A percentile compares a stretch with the other conserved stretches of the same genome.
These are phyloP conservation scores for Halesus radiatus DNA, from an alignment of 1,140 invertebrate species.

Conservation along the genomic window DNA sequence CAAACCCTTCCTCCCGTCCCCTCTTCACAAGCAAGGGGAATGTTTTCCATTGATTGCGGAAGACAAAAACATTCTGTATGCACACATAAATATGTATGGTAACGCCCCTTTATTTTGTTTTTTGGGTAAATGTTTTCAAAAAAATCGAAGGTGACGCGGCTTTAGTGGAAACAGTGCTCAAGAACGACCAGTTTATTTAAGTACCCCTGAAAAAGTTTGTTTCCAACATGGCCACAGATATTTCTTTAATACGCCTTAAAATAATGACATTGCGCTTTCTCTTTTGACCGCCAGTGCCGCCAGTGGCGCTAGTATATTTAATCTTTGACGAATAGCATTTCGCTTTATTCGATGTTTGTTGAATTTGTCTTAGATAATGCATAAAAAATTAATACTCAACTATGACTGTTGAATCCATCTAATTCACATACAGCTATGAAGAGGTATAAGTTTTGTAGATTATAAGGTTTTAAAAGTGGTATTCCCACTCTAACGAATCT, in stretches of 20 bases:
- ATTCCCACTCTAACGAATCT: constrained; percentile 31
- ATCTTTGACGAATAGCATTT: constrained; percentile 1
- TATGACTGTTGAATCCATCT: no score
- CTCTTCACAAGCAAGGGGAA: no score
- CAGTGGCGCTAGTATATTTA: constrained; percentile 4
- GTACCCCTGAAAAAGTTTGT: background rate
- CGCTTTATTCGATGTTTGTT: background rate
- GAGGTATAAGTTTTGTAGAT: background rate
- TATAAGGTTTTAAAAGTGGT: constrained; percentile 12
- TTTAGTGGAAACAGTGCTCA: background rate
- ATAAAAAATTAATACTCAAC: background rate
- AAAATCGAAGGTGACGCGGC: no score
- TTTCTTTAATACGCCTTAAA: background rate
- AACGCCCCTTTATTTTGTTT: no score
- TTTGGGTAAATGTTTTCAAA: no score
- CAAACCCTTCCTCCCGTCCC: no score
- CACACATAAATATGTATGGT: no score
- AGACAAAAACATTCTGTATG: no score
- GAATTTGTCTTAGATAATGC: background rate
- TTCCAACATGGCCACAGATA: background rate
- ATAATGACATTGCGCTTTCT: background rate
- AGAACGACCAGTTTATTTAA: background rate
- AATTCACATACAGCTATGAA: no score
- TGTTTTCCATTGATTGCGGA: no score
- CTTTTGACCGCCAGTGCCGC: constrained; percentile 11